Conservation (phyloP, 1,140 invertebrate species). For the Magallana ariakensis region DNA sequence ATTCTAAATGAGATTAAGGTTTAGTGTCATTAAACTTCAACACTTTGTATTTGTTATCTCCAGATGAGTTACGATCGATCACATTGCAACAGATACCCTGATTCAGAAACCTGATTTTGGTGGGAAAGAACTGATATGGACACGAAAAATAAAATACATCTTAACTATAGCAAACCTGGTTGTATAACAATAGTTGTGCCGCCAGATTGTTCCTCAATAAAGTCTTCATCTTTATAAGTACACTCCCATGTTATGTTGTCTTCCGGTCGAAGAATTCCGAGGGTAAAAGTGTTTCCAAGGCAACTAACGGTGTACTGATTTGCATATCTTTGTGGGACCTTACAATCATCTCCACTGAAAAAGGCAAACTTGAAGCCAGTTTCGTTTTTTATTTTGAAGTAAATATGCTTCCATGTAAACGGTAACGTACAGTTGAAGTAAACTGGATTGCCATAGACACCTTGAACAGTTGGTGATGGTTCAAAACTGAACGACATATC, state of each 20-base stretch:
- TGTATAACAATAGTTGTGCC: not conserved
- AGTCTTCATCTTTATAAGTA: not conserved
- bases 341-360: not conserved
- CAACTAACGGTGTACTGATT: not conserved
- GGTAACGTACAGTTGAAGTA: constrained; percentile 14
- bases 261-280: not conserved
- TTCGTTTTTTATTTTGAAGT: not conserved
- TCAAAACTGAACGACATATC: not conserved
- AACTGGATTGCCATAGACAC: not conserved
- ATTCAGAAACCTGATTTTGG: too few relatives aligned
- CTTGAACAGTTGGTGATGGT: not conserved
- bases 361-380: not conserved
- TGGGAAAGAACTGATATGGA: too few relatives aligned
- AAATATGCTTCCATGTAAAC: not conserved
- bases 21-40: too few relatives aligned
- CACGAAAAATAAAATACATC: too few relatives aligned
- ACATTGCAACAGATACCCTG: too few relatives aligned
- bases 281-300: not conserved
- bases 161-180: not conserved
- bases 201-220: not conserved
- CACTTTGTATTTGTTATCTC: too few relatives aligned
- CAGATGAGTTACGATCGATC: too few relatives aligned
- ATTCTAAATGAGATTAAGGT: too few relatives aligned
- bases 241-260: not conserved
- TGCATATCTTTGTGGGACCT: not conserved